A percentile compares a stretch with the other conserved stretches of the same genome.
Conservation (phyloP, 2,888 invertebrate species). For the Rhagium mordax region DNA sequence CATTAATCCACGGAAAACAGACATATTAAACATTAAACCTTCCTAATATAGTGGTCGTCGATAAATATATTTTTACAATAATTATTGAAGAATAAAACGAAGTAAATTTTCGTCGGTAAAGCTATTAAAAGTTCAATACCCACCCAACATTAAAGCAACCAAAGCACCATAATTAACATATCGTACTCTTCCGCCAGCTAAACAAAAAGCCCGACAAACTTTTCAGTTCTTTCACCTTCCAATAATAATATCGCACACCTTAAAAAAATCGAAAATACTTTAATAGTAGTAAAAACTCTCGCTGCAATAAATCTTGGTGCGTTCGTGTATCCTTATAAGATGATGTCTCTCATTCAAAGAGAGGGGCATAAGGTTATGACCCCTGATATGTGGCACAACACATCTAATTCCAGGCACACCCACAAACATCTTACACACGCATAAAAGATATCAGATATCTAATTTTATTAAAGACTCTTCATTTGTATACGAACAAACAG, state of each 20-base stretch:
- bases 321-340: constrained; percentile 35
- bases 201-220: neutral
- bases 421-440: constrained; percentile 43
- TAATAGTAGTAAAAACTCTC: constrained; percentile 24
- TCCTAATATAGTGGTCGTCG: too few species aligned
- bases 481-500: constrained; percentile 31
- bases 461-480: constrained; percentile 45
- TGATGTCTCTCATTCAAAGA: constrained; percentile 51
- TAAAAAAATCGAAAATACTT: constrained; percentile 19
- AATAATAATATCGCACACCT: constrained; percentile 9
- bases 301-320: constrained; percentile 37
- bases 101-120: neutral
- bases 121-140: neutral
- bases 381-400: constrained; percentile 58
- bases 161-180: neutral
- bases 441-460: constrained; percentile 52
- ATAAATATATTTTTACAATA: too few species aligned
- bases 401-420: constrained; percentile 52
- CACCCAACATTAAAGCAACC: neutral
- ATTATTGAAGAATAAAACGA: too few species aligned
- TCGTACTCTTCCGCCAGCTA: neutral
- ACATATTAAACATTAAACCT: too few species aligned
- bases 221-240: neutral
- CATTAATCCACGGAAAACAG: too few species aligned
- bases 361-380: constrained; percentile 54